Evolutionary conservation across 2,888 invertebrate genomes (phyloP), one percentile per base, ranked within the genome.

Genomic region (Troglohyphantes excavatus): DNA sequence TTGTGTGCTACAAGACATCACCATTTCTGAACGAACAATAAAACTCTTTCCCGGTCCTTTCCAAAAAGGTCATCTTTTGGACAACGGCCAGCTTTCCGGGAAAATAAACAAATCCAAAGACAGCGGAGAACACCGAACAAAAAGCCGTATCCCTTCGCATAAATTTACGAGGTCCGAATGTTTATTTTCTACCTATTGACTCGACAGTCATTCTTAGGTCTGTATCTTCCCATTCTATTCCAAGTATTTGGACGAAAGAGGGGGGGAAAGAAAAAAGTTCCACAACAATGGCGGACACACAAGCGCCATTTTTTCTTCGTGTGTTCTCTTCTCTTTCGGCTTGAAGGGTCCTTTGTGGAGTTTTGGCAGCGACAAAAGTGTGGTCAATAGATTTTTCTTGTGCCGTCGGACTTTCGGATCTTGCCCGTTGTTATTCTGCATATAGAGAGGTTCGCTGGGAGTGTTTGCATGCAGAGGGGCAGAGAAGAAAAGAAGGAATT

Each of bases 331-430:
- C 70, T 53, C 73, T 76, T 53, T 53, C 5, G 59, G 63, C 63
- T 81, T 70, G 79, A 68, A 89, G 84, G 84, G 63, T 88, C 84
- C 81, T 91, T 91, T 91, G 91, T 91, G 75, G 81, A 89, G 91
- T 85, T 84, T 91, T 85, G 91, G 91, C 75, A 84, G 65, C 75
- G 84, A 88, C 91, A 91, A 91, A 85, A 84, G 88, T 89, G 84
- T 89, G 88, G 88, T 89, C 83, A 88, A 89, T 89, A 68, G 88
- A 81, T 85, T 88, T 89, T 90, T 87, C 86, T 78, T 83, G 27
- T 13, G 39, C 39, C 9, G 2, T n/a, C 17, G 53, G 53, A 53
- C 53, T 53, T 53, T 53, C 19, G 29, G 29, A 53, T 53, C 53
- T 21, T 19, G 82, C 19, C 59, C 23, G 70, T 72, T 73, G 39